A percentile compares a stretch with the other conserved stretches of the same genome.
These are phyloP conservation scores for Cynopterus brachyotis DNA, from an alignment of 2,113 vertebrate genomes.

Conservation along the genomic window DNA sequence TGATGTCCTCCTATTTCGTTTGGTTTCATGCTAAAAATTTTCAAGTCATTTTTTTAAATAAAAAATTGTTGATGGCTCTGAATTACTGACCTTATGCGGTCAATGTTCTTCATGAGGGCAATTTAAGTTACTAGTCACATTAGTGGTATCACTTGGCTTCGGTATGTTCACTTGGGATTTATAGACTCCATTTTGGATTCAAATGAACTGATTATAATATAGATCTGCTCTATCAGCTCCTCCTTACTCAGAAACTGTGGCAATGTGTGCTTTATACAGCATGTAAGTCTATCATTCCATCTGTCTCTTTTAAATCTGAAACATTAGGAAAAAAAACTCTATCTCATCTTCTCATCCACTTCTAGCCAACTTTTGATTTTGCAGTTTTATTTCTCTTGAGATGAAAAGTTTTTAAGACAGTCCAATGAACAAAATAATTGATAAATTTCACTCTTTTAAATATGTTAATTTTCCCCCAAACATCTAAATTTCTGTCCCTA, in stretches of 20 bases:
- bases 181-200: background rate
- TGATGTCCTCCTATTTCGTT: background rate
- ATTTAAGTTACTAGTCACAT: conserved; percentile 2
- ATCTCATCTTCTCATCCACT: background rate
- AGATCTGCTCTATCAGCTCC: background rate
- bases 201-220: background rate
- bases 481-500: background rate
- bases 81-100: background rate
- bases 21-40: background rate
- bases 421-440: background rate
- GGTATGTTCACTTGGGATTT: conserved; percentile 12
- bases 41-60: background rate
- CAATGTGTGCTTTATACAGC: background rate
- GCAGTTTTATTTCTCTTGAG: background rate
- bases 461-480: background rate
- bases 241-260: background rate
- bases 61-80: background rate
- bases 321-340: conserved; percentile 26
- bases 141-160: background rate
- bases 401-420: background rate
- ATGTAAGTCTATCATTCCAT: background rate
- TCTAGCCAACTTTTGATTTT: background rate
- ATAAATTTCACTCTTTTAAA: background rate
- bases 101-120: background rate
- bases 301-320: conserved; percentile 18